phyloP scores from a whole-genome alignment of 35 echinoderm and acorn worm genomes.

The Heliocidaris erythrogramma region DNA sequence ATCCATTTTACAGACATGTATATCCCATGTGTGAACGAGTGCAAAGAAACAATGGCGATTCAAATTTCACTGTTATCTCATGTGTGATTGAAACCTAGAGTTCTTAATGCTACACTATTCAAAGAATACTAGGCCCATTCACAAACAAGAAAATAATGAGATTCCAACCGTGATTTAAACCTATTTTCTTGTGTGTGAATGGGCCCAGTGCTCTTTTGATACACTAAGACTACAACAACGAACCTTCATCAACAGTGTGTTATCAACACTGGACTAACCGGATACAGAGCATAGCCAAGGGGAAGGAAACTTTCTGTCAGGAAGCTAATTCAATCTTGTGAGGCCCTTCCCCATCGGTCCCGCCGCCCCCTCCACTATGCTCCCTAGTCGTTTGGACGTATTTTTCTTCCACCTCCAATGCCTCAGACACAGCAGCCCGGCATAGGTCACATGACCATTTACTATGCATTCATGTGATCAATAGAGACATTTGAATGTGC shows the following conservation, averaged over 20 bases:
- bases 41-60: background rate
- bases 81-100: too few relatives aligned
- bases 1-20: background rate
- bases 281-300: background rate
- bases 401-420: background rate
- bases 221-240: background rate
- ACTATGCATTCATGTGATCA: background rate
- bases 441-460: background rate
- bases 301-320: slow-evolving; percentile 15
- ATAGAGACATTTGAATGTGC: background rate
- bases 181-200: background rate
- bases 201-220: background rate
- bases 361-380: background rate
- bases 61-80: too few relatives aligned
- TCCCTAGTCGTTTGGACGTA: background rate
- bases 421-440: background rate
- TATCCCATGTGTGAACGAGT: background rate
- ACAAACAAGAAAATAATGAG: too few relatives aligned
- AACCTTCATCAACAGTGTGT: background rate
- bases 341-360: background rate
- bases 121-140: too few relatives aligned
- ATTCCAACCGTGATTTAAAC: background rate
- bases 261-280: background rate
- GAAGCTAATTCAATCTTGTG: background rate
- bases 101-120: too few relatives aligned